These are phyloP conservation scores for Drosophila vallismaia DNA, from an alignment of 2,888 invertebrate genomes.

Conservation along the genomic window DNA sequence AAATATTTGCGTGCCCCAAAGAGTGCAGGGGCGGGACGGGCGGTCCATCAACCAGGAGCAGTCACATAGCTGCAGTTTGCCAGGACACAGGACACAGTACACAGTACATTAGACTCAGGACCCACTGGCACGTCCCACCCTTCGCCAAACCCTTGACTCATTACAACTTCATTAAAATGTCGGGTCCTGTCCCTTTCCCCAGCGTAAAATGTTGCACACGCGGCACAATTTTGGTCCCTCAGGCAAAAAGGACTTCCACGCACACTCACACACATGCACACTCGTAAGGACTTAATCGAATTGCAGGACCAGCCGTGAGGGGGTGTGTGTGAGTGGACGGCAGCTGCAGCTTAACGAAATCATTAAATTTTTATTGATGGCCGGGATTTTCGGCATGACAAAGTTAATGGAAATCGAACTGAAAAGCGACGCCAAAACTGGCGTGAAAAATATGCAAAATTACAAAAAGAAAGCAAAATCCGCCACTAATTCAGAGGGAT, in stretches of 20 bases:
- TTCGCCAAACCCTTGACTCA: constrained; percentile 39
- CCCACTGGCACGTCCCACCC: not conserved
- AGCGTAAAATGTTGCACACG: constrained; percentile 54
- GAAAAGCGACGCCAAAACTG: constrained; percentile 31
- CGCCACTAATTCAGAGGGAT: constrained; percentile 67
- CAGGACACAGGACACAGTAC: constrained; percentile 29
- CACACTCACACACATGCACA: not conserved
- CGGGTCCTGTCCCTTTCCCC: constrained; percentile 8
- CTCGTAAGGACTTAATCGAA: constrained; percentile 52
- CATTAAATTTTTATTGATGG: constrained; percentile 73
- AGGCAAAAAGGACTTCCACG: constrained; percentile 31
- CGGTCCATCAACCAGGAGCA: not conserved
- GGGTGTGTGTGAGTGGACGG: constrained; percentile 13
- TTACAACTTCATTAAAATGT: constrained; percentile 72
- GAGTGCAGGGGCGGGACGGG: not conserved
- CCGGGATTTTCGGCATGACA: constrained; percentile 43
- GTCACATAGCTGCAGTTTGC: constrained; percentile 41
- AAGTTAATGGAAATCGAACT: constrained; percentile 63
- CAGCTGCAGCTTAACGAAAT: constrained; percentile 51
- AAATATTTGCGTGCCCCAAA: constrained; percentile 63
- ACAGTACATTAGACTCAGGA: not conserved
- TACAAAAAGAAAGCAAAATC: constrained; percentile 44
- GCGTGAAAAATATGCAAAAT: constrained; percentile 72
- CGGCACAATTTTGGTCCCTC: constrained; percentile 41
- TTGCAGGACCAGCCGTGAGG: constrained; percentile 27